Evolutionary conservation across 2,113 vertebrate species (phyloP), one percentile per base, ranked within the genome.

Genomic region (Cyanistes caeruleus): DNA sequence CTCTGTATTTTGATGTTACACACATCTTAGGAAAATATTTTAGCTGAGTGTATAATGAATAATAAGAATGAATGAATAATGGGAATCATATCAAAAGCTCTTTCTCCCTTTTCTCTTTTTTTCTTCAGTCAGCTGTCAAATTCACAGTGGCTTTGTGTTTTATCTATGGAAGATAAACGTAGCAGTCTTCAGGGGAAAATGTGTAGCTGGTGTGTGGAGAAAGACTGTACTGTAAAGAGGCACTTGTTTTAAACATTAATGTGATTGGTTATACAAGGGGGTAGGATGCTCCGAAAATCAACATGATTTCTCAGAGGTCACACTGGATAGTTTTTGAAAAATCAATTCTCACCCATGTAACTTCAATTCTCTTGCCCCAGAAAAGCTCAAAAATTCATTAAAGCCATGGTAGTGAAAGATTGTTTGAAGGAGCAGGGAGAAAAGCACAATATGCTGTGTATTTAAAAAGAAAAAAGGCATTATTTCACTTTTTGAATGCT

Each of bases 191-290:
- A 12, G 48, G 23, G 41, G 13, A 31, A 28, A 18, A 69, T 2
- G 1, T 14, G 13, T 19, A 51, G 20, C 58, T 76, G 68, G 2
- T 58, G 23, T 33, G 12, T 58, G 22, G 15, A 33, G 44, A 41
- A 84, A 69, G 23, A 9, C 60, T 43, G 10, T 25, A 10, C 22
- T 49, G 6, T 7, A 11, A 41, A 33, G 39, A 63, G 43, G 7
- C 52, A 12, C 7, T 76, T 68, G 22, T 63, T 30, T 19, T 63
- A 21, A 68, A n/a, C 1, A 5, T 53, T 19, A 33, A 9, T 43
- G 73, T 41, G 23, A 25, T 75, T 39, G 52, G 18, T 68, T 63
- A 15, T 7, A 25, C 0, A 0, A 27, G 28, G 9, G 12, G 6
- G 9, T 31, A 10, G 23, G 39, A 41, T 33, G 28, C 49, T 73